Percentiles rank a stretch among this genome's conserved stretches.
Conservation (phyloP, 2,113 vertebrate species). For the Chitala chitala region DNA sequence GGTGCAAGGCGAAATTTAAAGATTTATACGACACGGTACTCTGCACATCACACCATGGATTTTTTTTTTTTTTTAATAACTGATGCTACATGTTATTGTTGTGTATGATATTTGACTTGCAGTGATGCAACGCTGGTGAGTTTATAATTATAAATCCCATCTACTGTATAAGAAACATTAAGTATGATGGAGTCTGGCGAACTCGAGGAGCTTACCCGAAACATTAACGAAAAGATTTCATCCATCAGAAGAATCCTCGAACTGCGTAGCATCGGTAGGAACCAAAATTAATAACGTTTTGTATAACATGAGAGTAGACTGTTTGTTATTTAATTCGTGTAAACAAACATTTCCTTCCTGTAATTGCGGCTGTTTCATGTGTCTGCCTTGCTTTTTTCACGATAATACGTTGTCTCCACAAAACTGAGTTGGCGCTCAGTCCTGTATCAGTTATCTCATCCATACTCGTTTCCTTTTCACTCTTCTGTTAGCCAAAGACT, state of each 20-base stretch:
- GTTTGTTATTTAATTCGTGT: background rate
- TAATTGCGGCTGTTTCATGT: too few species aligned
- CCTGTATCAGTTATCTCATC: too few species aligned
- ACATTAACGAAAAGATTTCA: conserved; percentile 51
- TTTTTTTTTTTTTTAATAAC: background rate
- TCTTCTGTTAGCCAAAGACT: conserved; percentile 47
- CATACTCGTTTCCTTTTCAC: background rate
- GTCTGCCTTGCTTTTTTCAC: too few species aligned
- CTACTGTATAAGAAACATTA: background rate
- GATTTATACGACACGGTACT: background rate
- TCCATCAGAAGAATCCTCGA: conserved; percentile 50
- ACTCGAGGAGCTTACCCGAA: conserved; percentile 47
- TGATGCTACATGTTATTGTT: background rate
- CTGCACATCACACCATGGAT: background rate
- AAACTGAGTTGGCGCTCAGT: too few species aligned
- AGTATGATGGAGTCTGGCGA: conserved; percentile 51
- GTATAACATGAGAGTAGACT: background rate
- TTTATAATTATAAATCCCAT: background rate
- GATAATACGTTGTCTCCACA: too few species aligned
- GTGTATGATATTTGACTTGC: background rate
- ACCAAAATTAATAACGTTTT: background rate
- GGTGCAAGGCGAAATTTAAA: too few species aligned
- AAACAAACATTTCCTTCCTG: background rate
- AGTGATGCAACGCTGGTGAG: background rate
- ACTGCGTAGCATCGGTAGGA: conserved; percentile 51